Base-by-base conservation (phyloP, 2,797 vertebrate genomes). In the Sparus aurata region DNA sequence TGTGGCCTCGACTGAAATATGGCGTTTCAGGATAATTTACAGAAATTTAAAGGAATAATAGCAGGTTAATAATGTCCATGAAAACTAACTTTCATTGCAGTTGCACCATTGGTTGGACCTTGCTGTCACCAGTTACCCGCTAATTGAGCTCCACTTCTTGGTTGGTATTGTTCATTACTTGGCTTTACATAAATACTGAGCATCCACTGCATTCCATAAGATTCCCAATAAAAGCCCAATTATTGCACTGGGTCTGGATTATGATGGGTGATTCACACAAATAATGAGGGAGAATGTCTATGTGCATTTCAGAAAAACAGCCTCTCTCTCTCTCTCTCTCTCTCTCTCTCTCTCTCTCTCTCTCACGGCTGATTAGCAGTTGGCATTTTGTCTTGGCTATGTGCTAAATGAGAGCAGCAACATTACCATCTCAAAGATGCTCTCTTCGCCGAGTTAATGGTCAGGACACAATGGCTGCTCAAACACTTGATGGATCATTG, bases 401-500 rank as follows among this genome's bases (percentile, higher is more conserved):
- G 86, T 75, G 81, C 87, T 89, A 88, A 94, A 94, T 89, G 91
- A 88, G 85, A 85, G 86, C 75, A 77, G 78, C 90, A 74, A 79
- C 90, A 93, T 94, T 92, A 92, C 68, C 91, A 92, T 93, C 91
- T 94, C 90, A 92, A 93, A 94, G 90, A 93, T 91, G 80, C 84
- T 88, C 90, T 90, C 69, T 69, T 87, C 65, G 62, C 76, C 84
- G 52, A 73, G 86, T 87, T 93, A 91, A 92, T 88, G 91, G 87
- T 80, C 85, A 82, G 89, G 69, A 90, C 88, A 93, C 93, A 93
- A 94, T 89, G 86, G 82, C 86, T 85, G 85, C 83, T 91, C 85
- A 83, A 91, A 86, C 81, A 89, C 88, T 92, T 90, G 89, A 92
- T 88, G 88, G 88, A 91, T 92, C 91, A 91, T 77, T 88, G 88